Percentiles rank a stretch among this genome's conserved stretches.
Conservation (phyloP, 1,140 invertebrate species). For the Eueides isabella region DNA sequence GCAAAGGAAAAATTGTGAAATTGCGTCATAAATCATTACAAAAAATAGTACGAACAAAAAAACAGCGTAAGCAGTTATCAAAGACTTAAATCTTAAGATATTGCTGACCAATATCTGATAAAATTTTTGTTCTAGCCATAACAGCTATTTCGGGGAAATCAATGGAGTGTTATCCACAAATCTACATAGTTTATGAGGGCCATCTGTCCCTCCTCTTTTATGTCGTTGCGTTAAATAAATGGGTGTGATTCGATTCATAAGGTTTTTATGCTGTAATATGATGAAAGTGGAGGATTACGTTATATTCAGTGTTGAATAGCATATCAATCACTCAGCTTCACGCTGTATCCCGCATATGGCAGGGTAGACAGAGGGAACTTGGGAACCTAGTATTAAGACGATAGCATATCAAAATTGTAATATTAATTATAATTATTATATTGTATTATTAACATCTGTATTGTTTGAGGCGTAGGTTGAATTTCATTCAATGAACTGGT, state of each 20-base stretch:
- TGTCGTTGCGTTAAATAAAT: constrained; percentile 29
- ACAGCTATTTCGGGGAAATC: constrained; percentile 7
- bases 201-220: constrained; percentile 26
- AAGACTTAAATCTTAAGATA: background rate
- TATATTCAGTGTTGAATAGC: no score
- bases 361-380: no score
- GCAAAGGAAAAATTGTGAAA: background rate
- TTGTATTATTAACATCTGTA: no score
- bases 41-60: background rate
- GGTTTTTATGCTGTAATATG: background rate
- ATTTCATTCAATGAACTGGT: no score
- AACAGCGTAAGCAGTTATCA: background rate
- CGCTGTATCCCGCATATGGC: no score
- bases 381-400: no score
- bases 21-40: background rate
- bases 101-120: constrained; percentile 11
- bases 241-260: constrained; percentile 21
- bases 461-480: no score
- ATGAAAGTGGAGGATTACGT: background rate
- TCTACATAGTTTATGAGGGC: constrained; percentile 26
- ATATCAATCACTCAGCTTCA: no score
- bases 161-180: constrained; percentile 28
- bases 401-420: no score
- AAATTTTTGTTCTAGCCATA: background rate
- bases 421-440: no score